A percentile compares a stretch with the other conserved stretches of the same genome.
phyloP scores from a whole-genome alignment of 2,888 invertebrate genomes.

The Brachynemurus nebulosus region DNA sequence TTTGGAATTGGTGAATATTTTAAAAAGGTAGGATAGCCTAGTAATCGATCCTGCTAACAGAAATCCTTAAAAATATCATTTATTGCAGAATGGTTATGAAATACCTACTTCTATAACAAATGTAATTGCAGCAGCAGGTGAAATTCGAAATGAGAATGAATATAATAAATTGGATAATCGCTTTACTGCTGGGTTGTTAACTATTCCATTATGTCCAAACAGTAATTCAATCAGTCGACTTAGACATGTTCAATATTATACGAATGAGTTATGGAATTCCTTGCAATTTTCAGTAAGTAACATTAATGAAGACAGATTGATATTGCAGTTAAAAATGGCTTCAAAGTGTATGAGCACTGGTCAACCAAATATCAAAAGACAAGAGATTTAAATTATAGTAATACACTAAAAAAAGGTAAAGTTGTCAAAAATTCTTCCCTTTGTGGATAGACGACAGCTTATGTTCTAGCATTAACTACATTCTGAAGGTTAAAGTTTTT shows the following conservation, averaged over 20 bases:
- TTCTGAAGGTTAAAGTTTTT: no score
- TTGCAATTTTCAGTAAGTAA: constrained; percentile 1
- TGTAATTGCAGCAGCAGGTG: not conserved
- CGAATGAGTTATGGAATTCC: not conserved
- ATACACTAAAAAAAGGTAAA: no score
- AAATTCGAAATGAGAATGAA: not conserved
- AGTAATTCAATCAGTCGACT: not conserved
- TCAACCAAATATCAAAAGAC: no score
- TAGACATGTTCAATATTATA: not conserved
- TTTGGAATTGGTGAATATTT: constrained; percentile 25
- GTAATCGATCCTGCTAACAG: no score
- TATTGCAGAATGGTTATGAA: not conserved
- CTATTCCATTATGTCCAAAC: not conserved
- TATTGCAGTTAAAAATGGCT: no score
- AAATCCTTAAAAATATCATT: no score
- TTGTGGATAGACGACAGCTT: no score
- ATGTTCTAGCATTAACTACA: no score
- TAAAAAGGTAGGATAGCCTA: constrained; percentile 5
- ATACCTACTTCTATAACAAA: not conserved
- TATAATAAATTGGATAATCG: not conserved
- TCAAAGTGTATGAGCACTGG: no score
- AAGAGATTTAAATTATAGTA: no score
- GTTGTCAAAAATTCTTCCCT: no score
- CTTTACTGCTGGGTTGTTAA: not conserved
- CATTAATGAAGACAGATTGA: no score